Conservation (phyloP, 2,113 vertebrate genomes). For the Oceanites oceanicus region DNA sequence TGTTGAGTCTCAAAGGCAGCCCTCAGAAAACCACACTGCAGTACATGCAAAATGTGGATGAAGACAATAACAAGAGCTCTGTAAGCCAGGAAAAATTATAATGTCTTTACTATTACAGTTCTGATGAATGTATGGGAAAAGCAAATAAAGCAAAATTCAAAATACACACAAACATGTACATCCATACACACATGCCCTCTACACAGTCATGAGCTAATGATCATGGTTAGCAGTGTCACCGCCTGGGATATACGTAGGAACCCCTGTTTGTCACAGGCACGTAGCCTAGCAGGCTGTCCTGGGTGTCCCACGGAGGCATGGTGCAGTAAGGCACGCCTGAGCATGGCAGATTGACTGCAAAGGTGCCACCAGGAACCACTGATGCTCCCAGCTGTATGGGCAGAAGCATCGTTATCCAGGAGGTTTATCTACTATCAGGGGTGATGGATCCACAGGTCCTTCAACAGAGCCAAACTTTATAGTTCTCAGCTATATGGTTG, state of each 20-base stretch:
- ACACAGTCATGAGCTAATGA: neutral
- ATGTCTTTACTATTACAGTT: neutral
- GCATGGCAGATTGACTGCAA: neutral
- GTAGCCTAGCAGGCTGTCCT: neutral
- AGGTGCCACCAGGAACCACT: neutral
- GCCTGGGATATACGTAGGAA: fast-evolving
- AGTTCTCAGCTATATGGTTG: fast-evolving
- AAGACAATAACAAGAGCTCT: neutral
- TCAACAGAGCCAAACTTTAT: neutral
- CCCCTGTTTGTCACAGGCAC: neutral
- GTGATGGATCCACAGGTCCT: neutral
- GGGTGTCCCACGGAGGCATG: fast-evolving
- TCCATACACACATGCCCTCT: neutral
- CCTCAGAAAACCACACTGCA: neutral
- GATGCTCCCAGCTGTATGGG: fast-evolving
- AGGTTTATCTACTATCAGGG: fast-evolving
- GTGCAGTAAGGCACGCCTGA: neutral
- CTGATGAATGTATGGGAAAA: neutral
- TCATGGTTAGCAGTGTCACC: neutral
- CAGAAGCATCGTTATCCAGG: neutral
- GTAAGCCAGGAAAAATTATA: neutral
- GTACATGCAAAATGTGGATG: neutral
- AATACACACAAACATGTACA: neutral
- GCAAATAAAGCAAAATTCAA: neutral
- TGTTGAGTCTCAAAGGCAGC: neutral